phyloP scores from a whole-genome alignment of 1,140 invertebrate species.

The Anagrus nilaparvatae region DNA sequence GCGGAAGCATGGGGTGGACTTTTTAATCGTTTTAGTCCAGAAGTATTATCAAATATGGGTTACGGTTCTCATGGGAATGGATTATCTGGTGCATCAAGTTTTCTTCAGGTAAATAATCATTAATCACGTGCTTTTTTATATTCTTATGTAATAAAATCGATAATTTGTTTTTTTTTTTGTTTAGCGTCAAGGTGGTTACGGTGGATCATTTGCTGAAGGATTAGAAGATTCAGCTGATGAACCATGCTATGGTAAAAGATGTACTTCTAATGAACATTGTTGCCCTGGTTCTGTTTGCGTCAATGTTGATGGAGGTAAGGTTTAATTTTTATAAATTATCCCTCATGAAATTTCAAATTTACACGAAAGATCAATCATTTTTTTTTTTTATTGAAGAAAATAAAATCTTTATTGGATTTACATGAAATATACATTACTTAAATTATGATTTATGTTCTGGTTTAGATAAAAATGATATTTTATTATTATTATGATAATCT shows the following conservation, averaged over 20 bases:
- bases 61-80: constrained; percentile 55
- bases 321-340: too few relatives aligned
- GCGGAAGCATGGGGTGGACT: constrained; percentile 65
- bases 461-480: too few relatives aligned
- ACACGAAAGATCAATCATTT: constrained; percentile 15
- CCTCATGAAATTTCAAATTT: too few relatives aligned
- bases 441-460: too few relatives aligned
- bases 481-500: too few relatives aligned
- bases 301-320: constrained; percentile 57
- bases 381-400: constrained; percentile 7
- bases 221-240: constrained; percentile 43
- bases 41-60: constrained; percentile 70
- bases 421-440: too few relatives aligned
- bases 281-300: constrained; percentile 65
- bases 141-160: background rate
- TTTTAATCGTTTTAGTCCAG: constrained; percentile 75
- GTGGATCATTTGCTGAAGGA: background rate
- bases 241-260: constrained; percentile 54
- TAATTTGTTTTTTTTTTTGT: background rate
- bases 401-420: too few relatives aligned
- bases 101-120: constrained; percentile 42
- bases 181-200: constrained; percentile 8
- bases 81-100: constrained; percentile 39
- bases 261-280: constrained; percentile 64
- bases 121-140: background rate